Base-by-base conservation (phyloP, 2,113 vertebrate species). In the Myanophis thanlyinensis region DNA sequence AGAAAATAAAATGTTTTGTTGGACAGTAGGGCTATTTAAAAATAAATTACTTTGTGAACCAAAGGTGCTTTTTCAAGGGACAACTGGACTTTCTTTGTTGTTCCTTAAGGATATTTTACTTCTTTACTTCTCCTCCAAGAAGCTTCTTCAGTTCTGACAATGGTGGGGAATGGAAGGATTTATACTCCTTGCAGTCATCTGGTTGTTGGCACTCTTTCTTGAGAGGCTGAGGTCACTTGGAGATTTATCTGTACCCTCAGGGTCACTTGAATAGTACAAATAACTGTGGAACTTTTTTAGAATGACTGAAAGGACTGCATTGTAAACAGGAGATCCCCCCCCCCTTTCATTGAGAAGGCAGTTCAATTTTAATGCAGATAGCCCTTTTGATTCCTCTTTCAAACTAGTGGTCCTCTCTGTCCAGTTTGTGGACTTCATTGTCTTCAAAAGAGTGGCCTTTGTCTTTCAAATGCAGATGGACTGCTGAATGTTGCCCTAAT, bases 1-100 rank as follows among this genome's bases (percentile, higher is more conserved):
- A 27, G 30, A 87, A 49, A 49, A 27, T 27, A 15, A 49, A 23
- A 35, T 51, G 3, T 48, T 87, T 30, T 49, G 18, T 20, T 51
- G 10, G 15, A 27, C 53, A 85, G 52, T 6, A 56, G 40, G 84
- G 23, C 25, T 13, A 8, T 46, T 52, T 80, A 40, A 54, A 90
- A 85, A 91, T 54, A 18, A 23, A 85, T 54, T 91, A 49, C 56
- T 93, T 91, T 87, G 22, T 85, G 92, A 89, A 30, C 13, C 62
- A n/a, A 67, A 67, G 30, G 30, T 67, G 4, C 5, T 67, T 67
- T 67, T 67, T n/a, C 62, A 67, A 35, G 62, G n/a, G 62, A 12
- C 4, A 67, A n/a, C 62, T 67, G 12, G 30, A 67, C n/a, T 67
- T n/a, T 67, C 30, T 67, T 67, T 62, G 27, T 30, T 62, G 30